Evolutionary conservation across 2,113 vertebrate genomes (phyloP), one percentile per base, ranked within the genome.

Genomic region (Oxyura jamaicensis): DNA sequence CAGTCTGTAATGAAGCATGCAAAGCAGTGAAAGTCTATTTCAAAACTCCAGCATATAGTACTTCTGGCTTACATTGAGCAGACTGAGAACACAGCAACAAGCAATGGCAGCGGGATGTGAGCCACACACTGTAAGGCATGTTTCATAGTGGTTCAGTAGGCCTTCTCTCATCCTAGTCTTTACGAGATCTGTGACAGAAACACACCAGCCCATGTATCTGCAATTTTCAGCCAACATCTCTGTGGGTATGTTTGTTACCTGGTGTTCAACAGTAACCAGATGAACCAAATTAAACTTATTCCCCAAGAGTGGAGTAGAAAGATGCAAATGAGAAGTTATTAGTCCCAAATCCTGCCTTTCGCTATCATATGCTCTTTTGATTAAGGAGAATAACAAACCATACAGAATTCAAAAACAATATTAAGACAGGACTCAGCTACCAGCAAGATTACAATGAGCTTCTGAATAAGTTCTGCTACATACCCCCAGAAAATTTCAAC

Each of bases 151-250:
- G n/a, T 23, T 50, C 25, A 10, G 33, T 3, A 53, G 16, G 31
- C 26, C 69, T 89, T 81, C 63, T 63, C 59, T 31, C 42, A 33
- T 55, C 29, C 55, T 58, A 60, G 53, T 3, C 5, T 16, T 4
- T 53, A 39, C 6, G 69, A 62, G 26, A 73, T 31, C 36, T 36
- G 8, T 10, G 4, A 63, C 56, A 81, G 55, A 89, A 94, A 86
- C 28, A 77, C 7, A 68, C 14, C 6, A 67, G 68, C 11, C 41
- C 25, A 36, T 0, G 0, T 31, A 10, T 44, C 35, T 56, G 20
- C 13, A 31, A 41, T 76, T 82, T 82, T 83, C 63, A 83, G 58
- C 31, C 75, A 31, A 82, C 42, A 4, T 76, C 46, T 86, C 69
- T 58, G 17, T 19, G 42, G 68, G 46, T 29, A 42, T 20, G 11